Percentiles rank a stretch among this genome's conserved stretches.
phyloP scores from a whole-genome alignment of 2,113 vertebrate species.

The Semnornis frantzii region DNA sequence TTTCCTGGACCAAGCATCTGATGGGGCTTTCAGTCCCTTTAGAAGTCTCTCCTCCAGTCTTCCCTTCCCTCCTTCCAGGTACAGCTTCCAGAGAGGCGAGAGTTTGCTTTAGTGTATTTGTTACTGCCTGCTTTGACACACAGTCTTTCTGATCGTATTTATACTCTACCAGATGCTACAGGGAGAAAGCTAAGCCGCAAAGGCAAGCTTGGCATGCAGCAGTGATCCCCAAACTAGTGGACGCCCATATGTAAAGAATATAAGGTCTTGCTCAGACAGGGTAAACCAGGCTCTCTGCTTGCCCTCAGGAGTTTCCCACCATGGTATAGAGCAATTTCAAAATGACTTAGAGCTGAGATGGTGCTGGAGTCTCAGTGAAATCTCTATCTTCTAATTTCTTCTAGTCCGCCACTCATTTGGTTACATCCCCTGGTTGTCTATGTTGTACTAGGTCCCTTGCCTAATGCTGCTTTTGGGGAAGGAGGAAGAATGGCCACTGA shows the following conservation, averaged over 20 bases:
- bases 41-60: neutral
- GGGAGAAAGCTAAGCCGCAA: neutral
- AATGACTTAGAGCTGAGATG: neutral
- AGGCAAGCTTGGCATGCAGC: neutral
- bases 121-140: neutral
- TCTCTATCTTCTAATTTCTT: neutral
- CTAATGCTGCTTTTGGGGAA: neutral
- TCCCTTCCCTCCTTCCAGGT: neutral
- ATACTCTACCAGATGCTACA: neutral
- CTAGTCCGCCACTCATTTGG: neutral
- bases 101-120: neutral
- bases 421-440: neutral
- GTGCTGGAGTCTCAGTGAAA: neutral
- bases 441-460: neutral
- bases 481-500: neutral
- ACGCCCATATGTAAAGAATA: neutral
- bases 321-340: neutral
- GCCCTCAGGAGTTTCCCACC: conserved; percentile 2
- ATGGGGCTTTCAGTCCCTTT: neutral
- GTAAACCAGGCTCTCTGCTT: neutral
- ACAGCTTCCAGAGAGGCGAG: neutral
- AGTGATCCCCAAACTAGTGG: neutral
- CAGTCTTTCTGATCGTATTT: neutral
- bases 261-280: neutral
- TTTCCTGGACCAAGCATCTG: neutral